Evolutionary conservation across 2,888 invertebrate species (phyloP).

Genomic region (Schizotus pectinicornis): DNA sequence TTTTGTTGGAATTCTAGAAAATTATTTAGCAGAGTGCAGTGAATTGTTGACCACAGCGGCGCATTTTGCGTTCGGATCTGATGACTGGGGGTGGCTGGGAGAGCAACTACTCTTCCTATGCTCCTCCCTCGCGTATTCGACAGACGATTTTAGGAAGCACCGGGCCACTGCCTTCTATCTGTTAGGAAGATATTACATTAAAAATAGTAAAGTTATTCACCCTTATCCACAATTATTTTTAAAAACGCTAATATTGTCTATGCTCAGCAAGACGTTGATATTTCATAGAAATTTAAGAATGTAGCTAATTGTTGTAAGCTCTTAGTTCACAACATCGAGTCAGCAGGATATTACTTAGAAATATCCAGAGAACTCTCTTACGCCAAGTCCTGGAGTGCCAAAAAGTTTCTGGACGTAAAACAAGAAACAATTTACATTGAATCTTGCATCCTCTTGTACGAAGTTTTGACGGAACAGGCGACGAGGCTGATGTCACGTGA

Average conservation of each 20-base stretch:
- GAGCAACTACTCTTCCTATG: conserved; percentile 62
- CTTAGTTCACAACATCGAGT: conserved; percentile 43
- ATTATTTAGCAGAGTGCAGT: conserved; percentile 46
- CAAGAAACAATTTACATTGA: conserved; percentile 58
- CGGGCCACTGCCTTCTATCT: conserved; percentile 62
- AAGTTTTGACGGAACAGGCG: conserved; percentile 58
- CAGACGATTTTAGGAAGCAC: conserved; percentile 58
- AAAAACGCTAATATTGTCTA: no score
- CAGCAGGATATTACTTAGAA: conserved; percentile 43
- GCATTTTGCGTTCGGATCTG: conserved; percentile 52
- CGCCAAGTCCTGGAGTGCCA: conserved; percentile 56
- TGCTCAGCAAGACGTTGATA: no score
- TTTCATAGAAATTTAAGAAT: no score
- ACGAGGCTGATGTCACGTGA: conserved; percentile 54
- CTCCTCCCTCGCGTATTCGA: conserved; percentile 58
- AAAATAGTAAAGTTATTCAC: conserved; percentile 57
- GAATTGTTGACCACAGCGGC: conserved; percentile 58
- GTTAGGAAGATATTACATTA: conserved; percentile 62
- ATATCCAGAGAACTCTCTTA: conserved; percentile 41
- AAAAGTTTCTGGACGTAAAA: conserved; percentile 39
- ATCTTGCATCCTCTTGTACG: conserved; percentile 59
- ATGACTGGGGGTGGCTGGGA: conserved; percentile 63
- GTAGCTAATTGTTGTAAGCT: no score
- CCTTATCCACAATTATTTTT: background rate
- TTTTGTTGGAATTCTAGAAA: conserved; percentile 50